These are phyloP conservation scores for Carcharodon carcharias DNA, from an alignment of 2,797 vertebrate genomes.

Conservation along the genomic window DNA sequence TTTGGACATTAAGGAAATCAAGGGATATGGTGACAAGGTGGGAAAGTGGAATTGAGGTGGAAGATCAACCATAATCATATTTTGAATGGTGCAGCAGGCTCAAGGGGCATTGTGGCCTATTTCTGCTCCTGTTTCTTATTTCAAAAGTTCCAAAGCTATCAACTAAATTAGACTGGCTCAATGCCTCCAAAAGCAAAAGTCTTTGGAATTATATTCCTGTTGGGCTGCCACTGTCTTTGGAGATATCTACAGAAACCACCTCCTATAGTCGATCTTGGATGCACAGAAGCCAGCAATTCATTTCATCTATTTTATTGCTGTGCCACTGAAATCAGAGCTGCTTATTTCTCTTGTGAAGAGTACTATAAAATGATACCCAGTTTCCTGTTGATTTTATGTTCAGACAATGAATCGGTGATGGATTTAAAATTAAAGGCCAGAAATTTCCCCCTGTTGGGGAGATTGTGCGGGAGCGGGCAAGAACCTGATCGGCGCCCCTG, in stretches of 20 bases:
- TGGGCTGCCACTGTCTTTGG: neutral
- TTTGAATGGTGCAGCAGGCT: neutral
- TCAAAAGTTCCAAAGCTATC: no score
- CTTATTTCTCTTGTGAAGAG: neutral
- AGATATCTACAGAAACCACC: neutral
- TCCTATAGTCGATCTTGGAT: neutral
- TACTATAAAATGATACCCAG: neutral
- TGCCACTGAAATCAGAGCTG: neutral
- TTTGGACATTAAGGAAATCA: neutral
- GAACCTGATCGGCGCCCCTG: no score
- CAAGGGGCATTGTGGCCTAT: neutral
- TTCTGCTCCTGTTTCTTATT: neutral
- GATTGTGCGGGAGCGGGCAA: no score
- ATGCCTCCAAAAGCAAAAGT: neutral
- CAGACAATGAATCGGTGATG: no score
- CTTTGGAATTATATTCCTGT: neutral
- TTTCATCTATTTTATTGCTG: conserved; percentile 6
- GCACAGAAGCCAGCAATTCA: neutral
- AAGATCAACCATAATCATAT: neutral
- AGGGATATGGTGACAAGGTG: neutral
- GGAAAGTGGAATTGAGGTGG: neutral
- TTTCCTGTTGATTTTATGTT: neutral
- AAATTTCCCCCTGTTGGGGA: no score
- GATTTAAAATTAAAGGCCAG: neutral
- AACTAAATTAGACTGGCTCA: neutral